These are phyloP conservation scores for Mesorhabditis sp. DNA, from an alignment of 2,888 invertebrate genomes.

Conservation along the genomic window DNA sequence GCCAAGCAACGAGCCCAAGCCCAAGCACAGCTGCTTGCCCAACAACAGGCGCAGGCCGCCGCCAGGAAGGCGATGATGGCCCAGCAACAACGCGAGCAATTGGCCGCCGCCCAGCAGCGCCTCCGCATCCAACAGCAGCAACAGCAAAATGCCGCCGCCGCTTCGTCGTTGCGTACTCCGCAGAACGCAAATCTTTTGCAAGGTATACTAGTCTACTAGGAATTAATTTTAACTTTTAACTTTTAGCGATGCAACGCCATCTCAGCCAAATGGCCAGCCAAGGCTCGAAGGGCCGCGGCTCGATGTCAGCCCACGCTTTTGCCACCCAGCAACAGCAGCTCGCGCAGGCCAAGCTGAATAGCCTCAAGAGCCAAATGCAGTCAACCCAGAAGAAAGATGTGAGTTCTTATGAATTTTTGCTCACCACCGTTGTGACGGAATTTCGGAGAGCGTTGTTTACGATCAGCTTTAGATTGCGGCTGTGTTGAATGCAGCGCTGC, in stretches of 20 bases:
- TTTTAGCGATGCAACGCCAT: neutral
- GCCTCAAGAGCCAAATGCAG: neutral
- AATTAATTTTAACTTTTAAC: constrained; percentile 16
- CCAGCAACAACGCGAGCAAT: constrained; percentile 10
- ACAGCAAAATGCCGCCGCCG: constrained; percentile 15
- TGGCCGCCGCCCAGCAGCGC: constrained; percentile 6
- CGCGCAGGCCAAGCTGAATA: constrained; percentile 5
- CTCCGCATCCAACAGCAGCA: constrained; percentile 6
- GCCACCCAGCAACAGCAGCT: constrained; percentile 14
- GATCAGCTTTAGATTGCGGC: constrained; percentile 15
- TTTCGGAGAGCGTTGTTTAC: no score
- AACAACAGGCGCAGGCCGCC: constrained; percentile 20
- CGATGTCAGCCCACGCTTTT: constrained; percentile 13
- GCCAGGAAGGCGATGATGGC: neutral
- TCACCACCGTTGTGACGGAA: neutral
- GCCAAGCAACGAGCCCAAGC: neutral
- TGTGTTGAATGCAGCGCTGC: constrained; percentile 13
- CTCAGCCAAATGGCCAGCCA: neutral
- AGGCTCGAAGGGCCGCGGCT: constrained; percentile 6
- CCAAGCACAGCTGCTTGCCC: constrained; percentile 24
- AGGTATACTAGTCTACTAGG: neutral
- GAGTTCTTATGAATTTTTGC: no score
- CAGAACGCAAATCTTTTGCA: constrained; percentile 6
- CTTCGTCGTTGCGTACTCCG: constrained; percentile 1
- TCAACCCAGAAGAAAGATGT: neutral